Conservation (phyloP, 2,797 vertebrate genomes). For the Hapalemur alaotrensis region DNA sequence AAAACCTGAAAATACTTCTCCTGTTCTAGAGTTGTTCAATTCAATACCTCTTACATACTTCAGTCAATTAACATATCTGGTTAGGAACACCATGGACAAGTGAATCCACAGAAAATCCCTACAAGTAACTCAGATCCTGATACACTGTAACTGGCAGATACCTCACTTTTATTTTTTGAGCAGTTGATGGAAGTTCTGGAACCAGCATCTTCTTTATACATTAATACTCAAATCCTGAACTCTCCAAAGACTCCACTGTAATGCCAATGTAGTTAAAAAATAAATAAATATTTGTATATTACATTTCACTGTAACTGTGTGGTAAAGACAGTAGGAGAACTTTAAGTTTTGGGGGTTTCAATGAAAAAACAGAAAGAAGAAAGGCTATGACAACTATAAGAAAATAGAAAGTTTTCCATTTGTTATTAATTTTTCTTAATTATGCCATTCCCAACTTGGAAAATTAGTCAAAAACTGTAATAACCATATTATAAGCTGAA, state of each 20-base stretch:
- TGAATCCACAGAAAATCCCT: constrained; percentile 47
- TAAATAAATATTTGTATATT: constrained; percentile 35
- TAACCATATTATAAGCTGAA: constrained; percentile 83
- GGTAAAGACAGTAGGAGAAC: constrained; percentile 35
- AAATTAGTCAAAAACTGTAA: constrained; percentile 72
- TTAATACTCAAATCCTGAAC: constrained; percentile 66
- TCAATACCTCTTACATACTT: neutral
- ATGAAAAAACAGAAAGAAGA: constrained; percentile 1
- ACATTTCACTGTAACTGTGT: constrained; percentile 50
- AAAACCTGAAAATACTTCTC: constrained; percentile 18
- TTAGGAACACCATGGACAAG: constrained; percentile 40
- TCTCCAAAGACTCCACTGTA: constrained; percentile 58
- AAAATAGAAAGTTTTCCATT: constrained; percentile 53
- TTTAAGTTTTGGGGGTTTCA: constrained; percentile 43
- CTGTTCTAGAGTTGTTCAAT: neutral
- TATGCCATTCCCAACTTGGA: constrained; percentile 55
- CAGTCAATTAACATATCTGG: neutral
- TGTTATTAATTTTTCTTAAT: constrained; percentile 50
- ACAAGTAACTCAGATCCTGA: constrained; percentile 46
- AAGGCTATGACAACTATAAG: constrained; percentile 47
- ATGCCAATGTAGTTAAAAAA: constrained; percentile 45
- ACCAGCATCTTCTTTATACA: constrained; percentile 60
- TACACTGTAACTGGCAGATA: constrained; percentile 48
- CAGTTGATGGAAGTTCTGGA: constrained; percentile 54
- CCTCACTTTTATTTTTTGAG: constrained; percentile 63